These are phyloP conservation scores for Chrysopa pallens DNA, from an alignment of 1,140 invertebrate species.

Conservation along the genomic window DNA sequence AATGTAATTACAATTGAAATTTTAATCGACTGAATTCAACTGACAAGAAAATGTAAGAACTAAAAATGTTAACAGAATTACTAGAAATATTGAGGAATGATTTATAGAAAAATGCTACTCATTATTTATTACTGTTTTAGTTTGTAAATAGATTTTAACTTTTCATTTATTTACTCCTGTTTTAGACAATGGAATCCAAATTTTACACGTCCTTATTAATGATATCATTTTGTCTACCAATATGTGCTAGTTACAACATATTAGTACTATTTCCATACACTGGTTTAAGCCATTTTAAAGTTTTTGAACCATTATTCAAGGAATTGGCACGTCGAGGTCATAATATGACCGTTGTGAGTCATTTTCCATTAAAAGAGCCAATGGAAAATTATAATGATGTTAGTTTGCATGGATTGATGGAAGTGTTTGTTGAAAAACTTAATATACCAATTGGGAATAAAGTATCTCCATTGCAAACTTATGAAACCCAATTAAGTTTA, in stretches of 20 bases:
- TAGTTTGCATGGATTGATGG: conserved; percentile 21
- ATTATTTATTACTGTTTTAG: too few relatives aligned
- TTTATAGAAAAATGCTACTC: too few relatives aligned
- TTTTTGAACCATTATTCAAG: conserved; percentile 17
- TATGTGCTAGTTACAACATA: conserved; percentile 10
- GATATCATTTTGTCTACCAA: conserved; percentile 4
- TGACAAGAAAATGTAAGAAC: too few relatives aligned
- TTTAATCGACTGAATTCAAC: too few relatives aligned
- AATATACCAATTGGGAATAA: conserved; percentile 15
- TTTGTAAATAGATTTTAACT: too few relatives aligned
- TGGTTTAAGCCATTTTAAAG: conserved; percentile 19
- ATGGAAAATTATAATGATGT: conserved; percentile 37
- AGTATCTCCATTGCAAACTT: background rate
- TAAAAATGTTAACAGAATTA: too few relatives aligned
- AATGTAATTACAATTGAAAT: too few relatives aligned
- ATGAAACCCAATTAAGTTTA: conserved; percentile 1
- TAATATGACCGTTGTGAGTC: conserved; percentile 33
- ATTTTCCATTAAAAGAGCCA: conserved; percentile 33
- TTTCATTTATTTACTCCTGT: too few relatives aligned
- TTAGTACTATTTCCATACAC: conserved; percentile 14
- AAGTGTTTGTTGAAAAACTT: conserved; percentile 5
- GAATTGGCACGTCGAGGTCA: conserved; percentile 19
- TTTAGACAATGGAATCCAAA: too few relatives aligned
- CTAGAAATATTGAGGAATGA: too few relatives aligned
- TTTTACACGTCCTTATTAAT: too few relatives aligned